Base-by-base conservation (phyloP, 2,113 vertebrate genomes). In the Hippotragus niger region DNA sequence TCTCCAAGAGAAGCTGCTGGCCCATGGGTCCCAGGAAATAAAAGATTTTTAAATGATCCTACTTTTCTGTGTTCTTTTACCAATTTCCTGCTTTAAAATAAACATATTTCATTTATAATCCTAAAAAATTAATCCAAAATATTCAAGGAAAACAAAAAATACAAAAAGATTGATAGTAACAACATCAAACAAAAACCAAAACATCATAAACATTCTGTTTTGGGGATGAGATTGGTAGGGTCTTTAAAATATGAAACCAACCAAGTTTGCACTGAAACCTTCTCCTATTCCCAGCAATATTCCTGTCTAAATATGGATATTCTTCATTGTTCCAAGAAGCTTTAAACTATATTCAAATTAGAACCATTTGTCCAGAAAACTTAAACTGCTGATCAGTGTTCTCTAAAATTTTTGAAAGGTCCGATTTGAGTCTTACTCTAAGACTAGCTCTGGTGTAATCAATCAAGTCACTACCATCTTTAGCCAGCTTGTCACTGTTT, bases 341-440 rank as follows among this genome's bases (percentile, higher is more conserved):
- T 82, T 90, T 31, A 83, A 87, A 88, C 16, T 58, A 27, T 45
- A 71, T 85, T 95, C 81, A 91, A 93, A 62, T 95, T 92, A 92
- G 90, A 84, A 95, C 19, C 45, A 60, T 94, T n/a, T 94, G 60
- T 43, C 40, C 71, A 43, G 33, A 3, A 47, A 78, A 62, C 86
- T 78, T 83, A 93, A 96, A 57, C 50, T 90, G 43, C 47, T 95
- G 23, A 36, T 15, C 31, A 71, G 6, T 55, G 21, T 87, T 78
- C 74, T 82, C 76, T 74, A 57, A 94, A 85, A 88, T 19, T 93
- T 96, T 93, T 71, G 29, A 57, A 86, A 93, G n/a, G 90, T 96
- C 25, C 12, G 16, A 74, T 76, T 8, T 89, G 58, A 88, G 31
- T 40, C 57, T 91, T 74, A 25, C 7, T 93, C 81, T 76, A 89